phyloP scores from a whole-genome alignment of 2,888 invertebrate genomes.

The Rotaria socialis region DNA sequence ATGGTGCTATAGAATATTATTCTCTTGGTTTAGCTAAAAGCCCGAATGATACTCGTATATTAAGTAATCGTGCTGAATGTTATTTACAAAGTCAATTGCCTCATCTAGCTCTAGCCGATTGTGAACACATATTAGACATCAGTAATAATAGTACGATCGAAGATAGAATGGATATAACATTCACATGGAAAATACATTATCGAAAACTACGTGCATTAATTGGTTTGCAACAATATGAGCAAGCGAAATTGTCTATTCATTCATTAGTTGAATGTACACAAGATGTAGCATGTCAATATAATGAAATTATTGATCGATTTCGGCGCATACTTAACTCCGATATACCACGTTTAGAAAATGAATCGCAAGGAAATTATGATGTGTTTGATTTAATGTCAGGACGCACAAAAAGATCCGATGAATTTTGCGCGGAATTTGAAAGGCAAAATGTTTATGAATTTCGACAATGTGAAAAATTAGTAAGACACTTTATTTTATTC shows the following conservation, averaged over 20 bases:
- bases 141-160: background rate
- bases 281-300: background rate
- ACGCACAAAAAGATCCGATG: background rate
- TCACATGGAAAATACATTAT: conserved; percentile 18
- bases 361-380: background rate
- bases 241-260: background rate
- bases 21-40: background rate
- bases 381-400: background rate
- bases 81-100: background rate
- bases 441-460: background rate
- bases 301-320: conserved; percentile 14
- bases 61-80: background rate
- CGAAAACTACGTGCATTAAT: conserved; percentile 4
- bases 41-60: background rate
- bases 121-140: background rate
- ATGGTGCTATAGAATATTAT: background rate
- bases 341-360: background rate
- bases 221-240: background rate
- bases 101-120: background rate
- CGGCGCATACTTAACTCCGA: background rate
- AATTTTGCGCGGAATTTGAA: background rate
- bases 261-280: background rate
- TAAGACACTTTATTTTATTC: background rate
- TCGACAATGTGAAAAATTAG: background rate
- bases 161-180: background rate